phyloP scores from a whole-genome alignment of 1,140 invertebrate species.

The Thaumatotibia leucotreta region DNA sequence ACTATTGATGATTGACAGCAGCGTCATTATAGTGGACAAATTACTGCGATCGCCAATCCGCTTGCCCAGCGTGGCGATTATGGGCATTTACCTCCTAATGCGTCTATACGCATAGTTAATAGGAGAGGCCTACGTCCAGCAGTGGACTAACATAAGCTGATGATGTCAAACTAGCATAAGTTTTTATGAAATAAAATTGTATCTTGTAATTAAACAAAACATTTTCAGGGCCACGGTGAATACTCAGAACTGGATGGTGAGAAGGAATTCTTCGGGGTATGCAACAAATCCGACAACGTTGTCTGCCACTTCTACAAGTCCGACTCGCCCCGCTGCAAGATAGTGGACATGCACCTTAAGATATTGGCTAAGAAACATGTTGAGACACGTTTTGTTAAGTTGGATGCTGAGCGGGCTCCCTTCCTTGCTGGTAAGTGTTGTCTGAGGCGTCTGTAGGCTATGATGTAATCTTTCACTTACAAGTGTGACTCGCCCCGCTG shows the following conservation, averaged over 20 bases:
- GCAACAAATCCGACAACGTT: constrained; percentile 94
- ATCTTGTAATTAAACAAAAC: too few species aligned
- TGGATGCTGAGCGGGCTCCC: constrained; percentile 93
- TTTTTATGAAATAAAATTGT: too few species aligned
- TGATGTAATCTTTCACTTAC: constrained; percentile 97
- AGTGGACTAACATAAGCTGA: too few species aligned
- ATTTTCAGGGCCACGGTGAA: constrained; percentile 90
- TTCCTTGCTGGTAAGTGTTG: constrained; percentile 88
- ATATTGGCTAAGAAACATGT: constrained; percentile 91
- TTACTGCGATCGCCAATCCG: too few species aligned
- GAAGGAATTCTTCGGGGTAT: constrained; percentile 95
- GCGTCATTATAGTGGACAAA: too few species aligned
- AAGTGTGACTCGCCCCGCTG: constrained; percentile 87
- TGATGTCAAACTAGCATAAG: too few species aligned
- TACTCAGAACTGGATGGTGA: constrained; percentile 93
- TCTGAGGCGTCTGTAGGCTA: too few species aligned
- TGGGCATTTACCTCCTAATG: too few species aligned
- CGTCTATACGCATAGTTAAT: too few species aligned
- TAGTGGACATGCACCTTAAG: constrained; percentile 96
- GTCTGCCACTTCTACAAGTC: constrained; percentile 96
- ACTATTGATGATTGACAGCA: too few species aligned
- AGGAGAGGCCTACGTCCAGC: too few species aligned
- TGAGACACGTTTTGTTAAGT: constrained; percentile 93
- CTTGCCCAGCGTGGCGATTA: too few species aligned
- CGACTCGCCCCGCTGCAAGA: constrained; percentile 88